Base-by-base conservation (phyloP, 2,113 vertebrate genomes). In the Lonchura striata region DNA sequence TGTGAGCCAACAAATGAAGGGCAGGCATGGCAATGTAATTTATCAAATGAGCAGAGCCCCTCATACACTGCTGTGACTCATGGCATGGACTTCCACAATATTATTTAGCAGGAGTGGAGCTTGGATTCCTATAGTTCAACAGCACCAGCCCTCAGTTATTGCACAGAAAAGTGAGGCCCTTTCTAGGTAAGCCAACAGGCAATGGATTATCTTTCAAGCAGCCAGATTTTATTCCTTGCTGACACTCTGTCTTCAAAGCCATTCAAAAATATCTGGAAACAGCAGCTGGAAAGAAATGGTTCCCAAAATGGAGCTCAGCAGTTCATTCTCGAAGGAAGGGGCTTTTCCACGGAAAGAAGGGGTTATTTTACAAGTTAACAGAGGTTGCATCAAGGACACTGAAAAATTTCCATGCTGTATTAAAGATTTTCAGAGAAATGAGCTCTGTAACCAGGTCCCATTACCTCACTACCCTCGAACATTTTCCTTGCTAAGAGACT, bases 391-490 rank as follows among this genome's bases (percentile, higher is more conserved):
- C 94, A 86, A 95, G 93, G 90, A 88, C 90, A 86, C 81, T 8
- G 88, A 88, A 94, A 96, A 86, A 46, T 57, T 92, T 92, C 92
- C 80, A 92, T 84, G 46, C 83, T 69, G 69, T 68, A 72, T 88
- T 93, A 49, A 86, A 92, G 44, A 66, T 82, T 95, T 96, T 90
- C 83, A 86, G 52, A 94, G 82, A 92, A 97, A 96, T 79, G 86
- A 88, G 82, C 57, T 92, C 80, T 95, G 61, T 92, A 93, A 92
- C 82, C 92, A 86, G 69, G 93, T 91, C 88, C 92, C 95, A 96
- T 96, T 96, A 96, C 93, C 80, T 96, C 96, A 97, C 80, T 90
- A 50, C 74, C 90, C 93, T 96, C 4, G 46, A 97, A 97, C 90
- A 88, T 92, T 96, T 97, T 93, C 94, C 94, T 91, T 93, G 86